Conservation (phyloP, 1,140 invertebrate species). For the Drepana arcuata region DNA sequence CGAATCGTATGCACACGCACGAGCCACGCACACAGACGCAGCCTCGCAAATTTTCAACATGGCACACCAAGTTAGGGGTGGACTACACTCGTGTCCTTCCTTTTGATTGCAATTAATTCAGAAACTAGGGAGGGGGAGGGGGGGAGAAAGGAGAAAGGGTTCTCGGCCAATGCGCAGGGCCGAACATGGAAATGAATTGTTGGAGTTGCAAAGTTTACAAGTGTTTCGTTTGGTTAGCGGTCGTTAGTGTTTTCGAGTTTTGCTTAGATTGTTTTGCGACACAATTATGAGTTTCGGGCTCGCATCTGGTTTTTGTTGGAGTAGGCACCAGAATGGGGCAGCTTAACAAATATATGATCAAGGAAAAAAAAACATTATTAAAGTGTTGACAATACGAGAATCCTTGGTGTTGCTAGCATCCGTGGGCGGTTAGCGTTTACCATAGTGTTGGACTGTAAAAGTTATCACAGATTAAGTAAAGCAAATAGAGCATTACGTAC, state of each 20-base stretch:
- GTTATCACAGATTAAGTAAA: not conserved
- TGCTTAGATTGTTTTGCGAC: conserved; percentile 7
- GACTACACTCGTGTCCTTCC: conserved; percentile 66
- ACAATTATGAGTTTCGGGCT: too few species aligned
- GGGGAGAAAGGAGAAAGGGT: conserved; percentile 19
- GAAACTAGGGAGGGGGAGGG: conserved; percentile 34
- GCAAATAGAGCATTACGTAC: not conserved
- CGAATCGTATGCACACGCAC: too few species aligned
- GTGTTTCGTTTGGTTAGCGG: conserved; percentile 34
- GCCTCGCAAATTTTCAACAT: conserved; percentile 49
- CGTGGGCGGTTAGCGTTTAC: too few species aligned
- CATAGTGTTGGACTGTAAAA: not conserved
- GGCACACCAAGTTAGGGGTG: conserved; percentile 59
- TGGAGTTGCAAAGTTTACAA: conserved; percentile 29
- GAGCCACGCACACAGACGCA: conserved; percentile 16
- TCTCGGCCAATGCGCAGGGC: conserved; percentile 55
- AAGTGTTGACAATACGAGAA: too few species aligned
- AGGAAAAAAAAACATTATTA: too few species aligned
- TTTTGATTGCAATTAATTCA: conserved; percentile 73
- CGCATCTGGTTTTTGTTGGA: too few species aligned
- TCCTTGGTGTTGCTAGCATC: too few species aligned
- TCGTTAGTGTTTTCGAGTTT: conserved; percentile 20
- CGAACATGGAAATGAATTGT: conserved; percentile 44
- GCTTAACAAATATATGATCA: not conserved
- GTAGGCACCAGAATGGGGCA: too few species aligned